Percentiles rank a stretch among this genome's conserved stretches.
Evolutionary conservation across 2,888 invertebrate species (phyloP).

Genomic region (Pollenia griseotomentosa): DNA sequence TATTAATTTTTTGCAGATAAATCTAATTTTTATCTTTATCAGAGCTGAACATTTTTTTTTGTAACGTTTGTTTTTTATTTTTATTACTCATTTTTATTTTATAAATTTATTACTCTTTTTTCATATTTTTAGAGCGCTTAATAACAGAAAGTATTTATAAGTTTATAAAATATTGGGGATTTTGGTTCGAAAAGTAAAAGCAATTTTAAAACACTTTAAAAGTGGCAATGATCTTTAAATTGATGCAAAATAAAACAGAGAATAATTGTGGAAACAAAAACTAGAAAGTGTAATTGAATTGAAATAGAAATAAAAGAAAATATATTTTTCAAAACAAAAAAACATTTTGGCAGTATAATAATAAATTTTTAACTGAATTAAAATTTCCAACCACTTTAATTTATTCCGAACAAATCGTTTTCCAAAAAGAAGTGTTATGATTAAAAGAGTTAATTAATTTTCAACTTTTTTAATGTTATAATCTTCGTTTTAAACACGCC

Average conservation of each 20-base stretch:
- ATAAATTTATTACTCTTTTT: not conserved
- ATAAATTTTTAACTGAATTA: not conserved
- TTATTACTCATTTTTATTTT: slow-evolving; percentile 16
- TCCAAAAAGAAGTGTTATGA: not conserved
- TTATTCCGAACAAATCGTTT: not conserved
- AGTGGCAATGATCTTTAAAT: slow-evolving; percentile 42
- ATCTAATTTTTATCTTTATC: slow-evolving; percentile 17
- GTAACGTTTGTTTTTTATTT: not conserved
- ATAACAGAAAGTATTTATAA: not conserved
- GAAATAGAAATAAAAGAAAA: not conserved
- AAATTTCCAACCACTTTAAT: not conserved
- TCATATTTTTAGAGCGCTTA: not conserved
- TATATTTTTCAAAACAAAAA: not conserved
- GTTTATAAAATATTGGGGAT: not conserved
- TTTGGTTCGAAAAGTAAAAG: too few relatives aligned
- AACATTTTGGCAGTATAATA: slow-evolving; percentile 1
- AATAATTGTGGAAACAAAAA: slow-evolving; percentile 38
- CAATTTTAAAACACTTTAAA: not conserved
- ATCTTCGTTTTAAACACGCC: not conserved
- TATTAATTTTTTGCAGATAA: not conserved
- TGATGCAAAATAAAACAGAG: not conserved
- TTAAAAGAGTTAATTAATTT: not conserved
- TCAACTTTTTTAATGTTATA: too few relatives aligned
- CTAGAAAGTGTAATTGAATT: slow-evolving; percentile 64
- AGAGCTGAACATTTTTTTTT: slow-evolving; percentile 57